Conservation (phyloP, 2,113 vertebrate species). For the Nesospiza acunhae region DNA sequence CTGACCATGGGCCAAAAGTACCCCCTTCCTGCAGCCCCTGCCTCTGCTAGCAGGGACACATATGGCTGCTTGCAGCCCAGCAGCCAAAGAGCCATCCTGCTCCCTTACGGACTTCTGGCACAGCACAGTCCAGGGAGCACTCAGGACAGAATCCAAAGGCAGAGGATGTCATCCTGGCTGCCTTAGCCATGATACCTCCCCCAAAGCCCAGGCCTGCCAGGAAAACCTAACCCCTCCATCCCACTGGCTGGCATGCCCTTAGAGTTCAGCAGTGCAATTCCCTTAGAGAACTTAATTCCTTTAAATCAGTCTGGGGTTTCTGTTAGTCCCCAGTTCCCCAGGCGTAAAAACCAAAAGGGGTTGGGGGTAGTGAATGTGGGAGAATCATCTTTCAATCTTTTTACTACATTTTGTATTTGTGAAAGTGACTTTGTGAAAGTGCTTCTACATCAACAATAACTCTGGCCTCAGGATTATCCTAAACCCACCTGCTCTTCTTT, state of each 20-base stretch:
- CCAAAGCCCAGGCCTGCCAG: neutral
- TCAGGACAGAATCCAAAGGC: neutral
- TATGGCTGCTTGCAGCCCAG: accelerated
- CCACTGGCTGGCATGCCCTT: neutral
- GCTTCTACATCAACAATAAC: neutral
- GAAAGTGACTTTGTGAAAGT: neutral
- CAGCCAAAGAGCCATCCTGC: neutral
- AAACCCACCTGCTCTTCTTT: neutral
- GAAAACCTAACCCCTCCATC: neutral
- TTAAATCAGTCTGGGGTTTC: neutral
- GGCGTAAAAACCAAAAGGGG: accelerated
- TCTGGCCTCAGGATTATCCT: neutral
- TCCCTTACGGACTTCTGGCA: neutral
- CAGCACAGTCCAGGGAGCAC: neutral
- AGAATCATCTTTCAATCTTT: neutral
- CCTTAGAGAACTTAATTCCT: neutral
- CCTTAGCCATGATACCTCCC: neutral
- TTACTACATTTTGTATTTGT: neutral
- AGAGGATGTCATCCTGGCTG: neutral
- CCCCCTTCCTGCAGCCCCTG: neutral
- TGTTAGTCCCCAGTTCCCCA: neutral
- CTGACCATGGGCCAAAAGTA: neutral
- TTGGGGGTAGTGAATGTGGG: neutral
- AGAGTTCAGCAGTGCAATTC: neutral
- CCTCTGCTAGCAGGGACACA: neutral